Percentiles rank a stretch among this genome's conserved stretches.
Evolutionary conservation across 2,113 vertebrate species (phyloP).

Genomic region (Gopherus flavomarginatus): DNA sequence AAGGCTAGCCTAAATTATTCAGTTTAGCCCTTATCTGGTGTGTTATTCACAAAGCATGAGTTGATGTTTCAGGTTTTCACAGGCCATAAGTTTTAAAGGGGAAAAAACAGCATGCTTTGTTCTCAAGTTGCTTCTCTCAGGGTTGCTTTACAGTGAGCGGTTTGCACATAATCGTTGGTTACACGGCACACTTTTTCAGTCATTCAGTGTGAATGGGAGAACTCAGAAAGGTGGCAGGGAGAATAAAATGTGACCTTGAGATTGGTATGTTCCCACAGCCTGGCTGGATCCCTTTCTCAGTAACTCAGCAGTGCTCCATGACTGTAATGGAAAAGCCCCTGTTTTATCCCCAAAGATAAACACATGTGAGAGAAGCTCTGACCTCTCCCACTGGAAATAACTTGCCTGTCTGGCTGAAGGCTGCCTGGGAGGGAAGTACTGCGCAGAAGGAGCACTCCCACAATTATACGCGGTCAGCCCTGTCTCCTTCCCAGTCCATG

Average conservation of each 20-base stretch:
- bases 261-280: conserved; percentile 25
- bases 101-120: not conserved
- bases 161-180: not conserved
- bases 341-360: conserved; percentile 23
- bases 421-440: not conserved
- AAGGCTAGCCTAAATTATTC: not conserved
- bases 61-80: not conserved
- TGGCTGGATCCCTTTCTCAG: conserved; percentile 1
- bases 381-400: not conserved
- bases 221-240: conserved; percentile 21
- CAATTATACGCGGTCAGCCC: not conserved
- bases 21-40: not conserved
- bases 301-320: not conserved
- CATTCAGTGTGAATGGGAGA: not conserved
- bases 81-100: not conserved
- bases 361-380: not conserved
- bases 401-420: conserved; percentile 24
- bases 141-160: not conserved
- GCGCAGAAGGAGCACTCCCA: not conserved
- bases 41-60: not conserved
- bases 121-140: not conserved
- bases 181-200: not conserved
- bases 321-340: conserved; percentile 33
- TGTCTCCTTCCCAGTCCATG: not conserved
- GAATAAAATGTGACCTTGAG: conserved; percentile 8